phyloP scores from a whole-genome alignment of 2,797 vertebrate genomes.

The Picus viridis region DNA sequence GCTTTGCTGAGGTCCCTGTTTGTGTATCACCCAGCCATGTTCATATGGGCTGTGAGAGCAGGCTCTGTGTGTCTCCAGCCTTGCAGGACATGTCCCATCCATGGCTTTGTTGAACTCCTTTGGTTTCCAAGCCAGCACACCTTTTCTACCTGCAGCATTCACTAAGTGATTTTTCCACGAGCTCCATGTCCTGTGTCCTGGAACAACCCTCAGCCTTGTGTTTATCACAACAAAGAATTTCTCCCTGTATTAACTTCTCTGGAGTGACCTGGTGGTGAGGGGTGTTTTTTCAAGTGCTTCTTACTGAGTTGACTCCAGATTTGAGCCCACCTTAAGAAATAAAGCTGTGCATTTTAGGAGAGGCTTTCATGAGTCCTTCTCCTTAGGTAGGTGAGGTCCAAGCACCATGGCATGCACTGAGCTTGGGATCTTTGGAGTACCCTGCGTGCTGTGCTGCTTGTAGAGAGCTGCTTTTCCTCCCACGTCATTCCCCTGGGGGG shows the following conservation, averaged over 20 bases:
- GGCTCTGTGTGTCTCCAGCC: not conserved
- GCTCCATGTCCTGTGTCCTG: not conserved
- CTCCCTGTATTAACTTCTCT: rapidly evolving
- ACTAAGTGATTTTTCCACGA: rapidly evolving
- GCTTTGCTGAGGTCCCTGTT: not conserved
- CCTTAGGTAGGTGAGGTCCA: not conserved
- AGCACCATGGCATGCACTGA: rapidly evolving
- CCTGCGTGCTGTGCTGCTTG: not conserved
- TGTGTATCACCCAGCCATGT: not conserved
- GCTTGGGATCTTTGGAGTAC: not conserved
- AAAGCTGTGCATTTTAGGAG: not conserved
- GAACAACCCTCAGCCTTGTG: not conserved
- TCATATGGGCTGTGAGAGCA: not conserved
- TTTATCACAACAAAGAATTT: not conserved
- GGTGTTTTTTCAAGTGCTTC: not conserved
- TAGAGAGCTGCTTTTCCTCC: not conserved
- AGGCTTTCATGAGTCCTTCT: not conserved
- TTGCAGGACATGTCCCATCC: not conserved
- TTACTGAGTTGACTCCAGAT: not conserved
- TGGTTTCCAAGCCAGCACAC: not conserved
- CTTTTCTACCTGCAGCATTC: not conserved
- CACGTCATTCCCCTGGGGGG: rapidly evolving
- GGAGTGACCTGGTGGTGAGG: rapidly evolving
- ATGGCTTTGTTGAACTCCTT: not conserved
- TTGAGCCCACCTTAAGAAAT: not conserved